Evolutionary conservation across 2,888 invertebrate species (phyloP).

Genomic region (Volucella inanis): DNA sequence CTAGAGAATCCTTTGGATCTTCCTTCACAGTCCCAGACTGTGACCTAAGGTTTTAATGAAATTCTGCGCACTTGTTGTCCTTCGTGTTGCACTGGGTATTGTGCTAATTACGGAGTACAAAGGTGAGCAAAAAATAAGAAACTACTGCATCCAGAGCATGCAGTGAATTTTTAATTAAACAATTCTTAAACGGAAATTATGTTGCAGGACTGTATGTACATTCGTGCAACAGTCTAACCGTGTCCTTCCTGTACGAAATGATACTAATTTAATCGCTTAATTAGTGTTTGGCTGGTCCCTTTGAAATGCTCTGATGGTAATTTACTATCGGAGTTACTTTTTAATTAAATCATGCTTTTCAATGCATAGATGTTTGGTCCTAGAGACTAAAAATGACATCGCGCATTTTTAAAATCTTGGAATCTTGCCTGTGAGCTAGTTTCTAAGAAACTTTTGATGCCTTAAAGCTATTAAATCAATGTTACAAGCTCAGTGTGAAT

Average conservation of each 20-base stretch:
- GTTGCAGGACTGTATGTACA: conserved; percentile 42
- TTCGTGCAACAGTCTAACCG: conserved; percentile 34
- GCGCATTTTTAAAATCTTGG: too few species aligned
- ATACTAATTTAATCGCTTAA: conserved; percentile 71
- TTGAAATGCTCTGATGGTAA: conserved; percentile 21
- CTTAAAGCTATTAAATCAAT: too few species aligned
- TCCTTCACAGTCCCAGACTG: conserved; percentile 35
- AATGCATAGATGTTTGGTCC: background rate
- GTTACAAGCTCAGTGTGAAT: too few species aligned
- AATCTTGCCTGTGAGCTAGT: too few species aligned
- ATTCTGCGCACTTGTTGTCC: conserved; percentile 69
- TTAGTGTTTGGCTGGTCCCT: conserved; percentile 41
- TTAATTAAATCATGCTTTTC: conserved; percentile 21
- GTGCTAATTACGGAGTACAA: conserved; percentile 71
- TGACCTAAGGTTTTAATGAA: conserved; percentile 55
- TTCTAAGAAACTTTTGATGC: too few species aligned
- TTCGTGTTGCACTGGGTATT: conserved; percentile 54
- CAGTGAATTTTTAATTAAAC: conserved; percentile 74
- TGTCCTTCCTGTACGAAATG: conserved; percentile 34
- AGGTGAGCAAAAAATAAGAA: conserved; percentile 37
- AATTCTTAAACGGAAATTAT: conserved; percentile 74
- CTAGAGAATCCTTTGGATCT: conserved; percentile 36
- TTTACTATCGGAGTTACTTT: conserved; percentile 11
- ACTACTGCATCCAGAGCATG: conserved; percentile 47
- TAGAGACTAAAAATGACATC: too few species aligned